These are phyloP conservation scores for Brachionus plicatilis DNA, from an alignment of 1,140 invertebrate species.

Conservation along the genomic window DNA sequence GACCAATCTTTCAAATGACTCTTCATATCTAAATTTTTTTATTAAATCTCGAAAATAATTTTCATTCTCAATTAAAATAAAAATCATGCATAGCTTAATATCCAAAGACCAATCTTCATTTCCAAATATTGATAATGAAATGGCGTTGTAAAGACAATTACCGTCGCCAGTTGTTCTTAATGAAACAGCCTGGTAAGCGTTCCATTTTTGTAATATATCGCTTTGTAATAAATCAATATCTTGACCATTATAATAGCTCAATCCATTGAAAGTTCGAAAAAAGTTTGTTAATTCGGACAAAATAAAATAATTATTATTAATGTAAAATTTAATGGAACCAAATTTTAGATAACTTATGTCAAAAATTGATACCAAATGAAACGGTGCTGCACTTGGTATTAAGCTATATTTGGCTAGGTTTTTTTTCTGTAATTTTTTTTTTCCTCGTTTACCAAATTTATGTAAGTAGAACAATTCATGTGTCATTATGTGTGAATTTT, in stretches of 20 bases:
- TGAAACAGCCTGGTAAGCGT: not conserved
- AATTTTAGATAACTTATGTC: not conserved
- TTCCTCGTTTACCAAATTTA: not conserved
- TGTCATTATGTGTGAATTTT: not conserved
- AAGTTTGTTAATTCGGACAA: not conserved
- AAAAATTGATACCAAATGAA: not conserved
- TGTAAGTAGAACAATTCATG: not conserved
- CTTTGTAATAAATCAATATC: not conserved
- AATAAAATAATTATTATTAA: not conserved
- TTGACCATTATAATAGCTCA: not conserved
- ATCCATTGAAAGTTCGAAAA: not conserved
- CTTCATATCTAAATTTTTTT: not conserved
- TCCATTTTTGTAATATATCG: not conserved
- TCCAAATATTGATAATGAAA: not conserved
- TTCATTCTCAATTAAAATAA: not conserved
- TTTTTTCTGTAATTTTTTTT: not conserved
- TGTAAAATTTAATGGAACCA: not conserved
- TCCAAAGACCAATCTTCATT: not conserved
- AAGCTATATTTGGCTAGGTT: not conserved
- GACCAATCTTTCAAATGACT: not conserved
- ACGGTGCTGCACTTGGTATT: not conserved
- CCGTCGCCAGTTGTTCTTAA: not conserved
- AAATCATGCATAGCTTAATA: not conserved
- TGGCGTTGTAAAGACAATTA: not conserved
- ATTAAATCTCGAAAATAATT: not conserved